A percentile compares a stretch with the other conserved stretches of the same genome.
Evolutionary conservation across 2,797 vertebrate genomes (phyloP).

Genomic region (Tolypeutes matacus): DNA sequence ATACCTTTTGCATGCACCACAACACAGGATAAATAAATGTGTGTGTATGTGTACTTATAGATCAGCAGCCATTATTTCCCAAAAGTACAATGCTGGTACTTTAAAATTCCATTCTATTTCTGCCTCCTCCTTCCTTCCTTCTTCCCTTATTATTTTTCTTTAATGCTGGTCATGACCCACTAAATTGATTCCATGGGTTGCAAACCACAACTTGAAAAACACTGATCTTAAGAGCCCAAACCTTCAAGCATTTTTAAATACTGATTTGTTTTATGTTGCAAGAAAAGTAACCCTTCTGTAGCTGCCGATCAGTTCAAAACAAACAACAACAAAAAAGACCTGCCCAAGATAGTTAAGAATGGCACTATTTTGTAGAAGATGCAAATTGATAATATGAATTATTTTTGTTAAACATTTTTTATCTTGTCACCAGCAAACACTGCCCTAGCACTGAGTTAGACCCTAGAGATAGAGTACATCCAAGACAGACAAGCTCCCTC

Average conservation of each 20-base stretch:
- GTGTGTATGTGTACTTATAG: neutral
- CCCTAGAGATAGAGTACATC: neutral
- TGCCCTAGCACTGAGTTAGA: neutral
- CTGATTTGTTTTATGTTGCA: constrained; percentile 65
- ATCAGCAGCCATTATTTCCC: constrained; percentile 27
- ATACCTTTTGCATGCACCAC: constrained; percentile 2
- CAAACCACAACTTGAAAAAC: constrained; percentile 64
- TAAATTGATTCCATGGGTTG: constrained; percentile 71
- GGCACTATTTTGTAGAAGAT: constrained; percentile 8
- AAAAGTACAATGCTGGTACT: constrained; percentile 36
- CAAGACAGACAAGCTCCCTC: neutral
- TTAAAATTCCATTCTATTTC: constrained; percentile 29
- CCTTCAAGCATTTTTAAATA: constrained; percentile 53
- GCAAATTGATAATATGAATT: neutral
- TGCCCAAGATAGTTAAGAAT: constrained; percentile 30
- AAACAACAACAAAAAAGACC: neutral
- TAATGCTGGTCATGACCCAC: constrained; percentile 56
- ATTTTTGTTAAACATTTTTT: neutral
- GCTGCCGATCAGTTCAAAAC: constrained; percentile 25
- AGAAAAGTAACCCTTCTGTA: constrained; percentile 53
- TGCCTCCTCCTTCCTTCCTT: neutral
- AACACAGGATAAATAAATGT: neutral
- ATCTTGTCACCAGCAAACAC: neutral
- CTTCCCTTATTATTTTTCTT: neutral
- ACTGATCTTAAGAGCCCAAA: constrained; percentile 68